These are phyloP conservation scores for Hyperoplus lanceolatus DNA, from an alignment of 2,797 vertebrate species.

Conservation along the genomic window DNA sequence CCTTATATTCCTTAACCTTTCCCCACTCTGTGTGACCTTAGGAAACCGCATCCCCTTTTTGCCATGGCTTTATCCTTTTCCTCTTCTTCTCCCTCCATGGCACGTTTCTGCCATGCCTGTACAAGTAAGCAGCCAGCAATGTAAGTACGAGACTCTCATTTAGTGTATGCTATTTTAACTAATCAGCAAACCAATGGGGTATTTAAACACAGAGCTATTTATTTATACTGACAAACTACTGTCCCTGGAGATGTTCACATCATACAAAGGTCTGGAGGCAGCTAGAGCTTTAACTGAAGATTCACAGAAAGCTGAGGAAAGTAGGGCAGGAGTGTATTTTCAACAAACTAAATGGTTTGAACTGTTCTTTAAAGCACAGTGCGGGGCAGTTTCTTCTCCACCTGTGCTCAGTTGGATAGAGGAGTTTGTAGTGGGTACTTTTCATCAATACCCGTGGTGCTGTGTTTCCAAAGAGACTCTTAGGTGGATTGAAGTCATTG, in stretches of 20 bases:
- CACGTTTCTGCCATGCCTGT: constrained; percentile 11
- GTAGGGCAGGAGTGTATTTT: constrained; percentile 75
- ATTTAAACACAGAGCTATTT: constrained; percentile 65
- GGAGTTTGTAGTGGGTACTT: constrained; percentile 46
- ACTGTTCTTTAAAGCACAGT: constrained; percentile 79
- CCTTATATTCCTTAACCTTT: constrained; percentile 79
- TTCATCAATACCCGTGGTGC: constrained; percentile 34
- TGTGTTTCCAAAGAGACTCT: constrained; percentile 55
- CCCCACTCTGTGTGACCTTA: constrained; percentile 64
- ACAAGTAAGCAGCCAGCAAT: background rate
- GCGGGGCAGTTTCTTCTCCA: constrained; percentile 68
- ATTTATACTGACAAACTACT: constrained; percentile 70
- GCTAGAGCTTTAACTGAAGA: constrained; percentile 64
- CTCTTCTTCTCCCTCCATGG: constrained; percentile 9
- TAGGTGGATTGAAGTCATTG: constrained; percentile 51
- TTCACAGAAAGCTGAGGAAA: constrained; percentile 64
- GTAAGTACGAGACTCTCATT: constrained; percentile 13
- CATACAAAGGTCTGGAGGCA: constrained; percentile 57
- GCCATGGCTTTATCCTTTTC: constrained; percentile 27
- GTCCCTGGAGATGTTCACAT: constrained; percentile 62
- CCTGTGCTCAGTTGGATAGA: constrained; percentile 70
- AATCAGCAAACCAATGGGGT: constrained; percentile 51
- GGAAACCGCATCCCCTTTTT: constrained; percentile 71
- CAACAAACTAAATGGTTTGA: constrained; percentile 79
- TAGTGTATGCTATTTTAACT: constrained; percentile 26